Evolutionary conservation across 2,113 vertebrate species (phyloP), one percentile per base, ranked within the genome.

Genomic region (Pluvianellus socialis): DNA sequence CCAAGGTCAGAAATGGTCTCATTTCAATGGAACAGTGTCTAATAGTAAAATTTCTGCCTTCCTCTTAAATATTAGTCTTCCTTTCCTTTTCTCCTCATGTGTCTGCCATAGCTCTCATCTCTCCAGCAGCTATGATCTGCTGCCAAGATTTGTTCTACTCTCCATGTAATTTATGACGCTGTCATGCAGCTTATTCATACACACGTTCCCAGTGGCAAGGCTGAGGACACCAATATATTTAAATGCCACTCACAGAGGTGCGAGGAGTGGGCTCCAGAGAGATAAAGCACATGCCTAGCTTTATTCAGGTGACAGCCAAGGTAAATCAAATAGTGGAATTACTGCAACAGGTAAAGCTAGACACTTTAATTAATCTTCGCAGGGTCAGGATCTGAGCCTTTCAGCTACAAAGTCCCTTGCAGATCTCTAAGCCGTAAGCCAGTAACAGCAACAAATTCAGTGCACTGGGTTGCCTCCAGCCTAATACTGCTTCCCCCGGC

Each of bases 141-240:
- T 91, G 94, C 95, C 94, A 97, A 96, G 91, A 42, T 95, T 83
- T 94, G 56, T 79, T 94, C 70, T 92, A 1, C 80, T 89, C 49
- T 81, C 83, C 33, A 4, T 42, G 56, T 94, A 89, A 96, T 96
- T 96, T 91, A 96, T 92, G 94, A 68, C 61, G 47, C 65, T 92
- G 96, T 94, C 92, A 76, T 10, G 53, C 65, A 87, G 89, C 88
- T 94, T 89, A 86, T 91, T 91, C 94, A 63, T 15, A 15, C 61
- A 61, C 58, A 40, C 86, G 91, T 93, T 94, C 83, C 73, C 86
- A 68, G 72, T 81, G 79, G 79, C 30, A 14, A 79, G 44, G 88
- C 52, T 72, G 91, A 92, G 92, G 91, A 83, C 65, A 49, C 52
- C 0, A 3, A 71, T 24, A 52, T 44, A 35, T 52, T 59, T 27